Evolutionary conservation across 2,113 vertebrate genomes (phyloP), one percentile per base, ranked within the genome.

Genomic region (Prunella fulvescens): DNA sequence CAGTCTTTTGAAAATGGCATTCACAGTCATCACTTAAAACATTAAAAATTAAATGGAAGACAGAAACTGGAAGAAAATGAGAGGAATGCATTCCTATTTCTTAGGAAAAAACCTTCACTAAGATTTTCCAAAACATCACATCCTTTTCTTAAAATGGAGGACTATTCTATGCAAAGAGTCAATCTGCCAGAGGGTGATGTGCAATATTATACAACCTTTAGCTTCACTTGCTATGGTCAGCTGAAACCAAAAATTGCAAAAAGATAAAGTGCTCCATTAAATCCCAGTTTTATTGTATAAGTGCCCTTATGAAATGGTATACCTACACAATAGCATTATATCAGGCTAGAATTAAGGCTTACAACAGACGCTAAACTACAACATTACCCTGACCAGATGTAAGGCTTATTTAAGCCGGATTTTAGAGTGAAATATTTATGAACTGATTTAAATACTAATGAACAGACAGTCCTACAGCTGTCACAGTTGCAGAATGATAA

Each of bases 361-460:
- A 88, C 89, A 97, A 89, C 92, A 97, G 97, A 94, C 44, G 70
- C 95, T 98, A 96, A 95, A 92, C 90, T 81, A 58, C 71, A 69
- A 51, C 57, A 65, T 92, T 97, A 84, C 80, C 51, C 39, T 86
- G 90, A 93, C 82, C 90, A 97, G 91, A 92, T 96, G 90, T 93
- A 95, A 94, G 93, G 51, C 82, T 94, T 97, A 92, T 89, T 97
- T 97, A 92, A 96, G 86, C 84, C 8, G 64, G 94, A 96, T 95
- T 98, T 98, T 95, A 97, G 96, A 97, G 88, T 97, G 97, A 98
- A 98, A 98, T 97, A 98, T 98, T 97, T 97, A 98, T 98, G 97
- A 97, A 98, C 93, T 98, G 95, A 98, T 98, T 98, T 98, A 98
- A 98, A 98, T 98, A 98, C 96, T 98, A 98, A 98, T 97, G 97